Evolutionary conservation across 2,797 vertebrate species (phyloP).

Genomic region (Orestias chungarensis): DNA sequence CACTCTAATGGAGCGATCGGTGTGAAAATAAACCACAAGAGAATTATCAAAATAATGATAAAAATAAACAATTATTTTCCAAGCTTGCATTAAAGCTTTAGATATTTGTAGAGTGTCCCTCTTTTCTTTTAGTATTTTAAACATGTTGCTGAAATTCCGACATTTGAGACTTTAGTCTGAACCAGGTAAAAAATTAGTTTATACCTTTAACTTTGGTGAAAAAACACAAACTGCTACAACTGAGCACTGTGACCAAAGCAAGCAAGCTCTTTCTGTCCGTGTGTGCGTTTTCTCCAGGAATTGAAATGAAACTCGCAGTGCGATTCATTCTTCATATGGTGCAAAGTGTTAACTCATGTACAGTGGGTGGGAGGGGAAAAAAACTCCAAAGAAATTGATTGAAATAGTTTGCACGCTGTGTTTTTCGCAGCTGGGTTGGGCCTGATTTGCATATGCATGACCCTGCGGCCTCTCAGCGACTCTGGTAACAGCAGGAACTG

Average conservation of each 20-base stretch:
- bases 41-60: too few species aligned
- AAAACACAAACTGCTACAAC: slow-evolving; percentile 1
- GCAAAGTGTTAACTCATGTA: slow-evolving; percentile 18
- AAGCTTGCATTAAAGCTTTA: neutral
- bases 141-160: neutral
- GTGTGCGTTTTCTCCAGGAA: neutral
- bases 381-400: slow-evolving; percentile 39
- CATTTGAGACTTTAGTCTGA: slow-evolving; percentile 2
- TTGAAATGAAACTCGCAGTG: neutral
- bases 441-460: slow-evolving; percentile 79
- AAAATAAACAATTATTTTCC: neutral
- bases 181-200: neutral
- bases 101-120: neutral
- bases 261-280: neutral
- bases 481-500: slow-evolving; percentile 66
- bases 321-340: slow-evolving; percentile 21
- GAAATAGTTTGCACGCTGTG: slow-evolving; percentile 35
- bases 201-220: neutral
- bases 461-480: slow-evolving; percentile 57
- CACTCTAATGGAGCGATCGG: too few species aligned
- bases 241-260: slow-evolving; percentile 4
- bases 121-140: neutral
- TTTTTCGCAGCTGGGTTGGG: slow-evolving; percentile 48
- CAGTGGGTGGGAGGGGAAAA: slow-evolving; percentile 25
- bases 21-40: too few species aligned